Percentiles rank a stretch among this genome's conserved stretches.
phyloP scores from a whole-genome alignment of 2,797 vertebrate species.

The Gymnothorax javanicus region DNA sequence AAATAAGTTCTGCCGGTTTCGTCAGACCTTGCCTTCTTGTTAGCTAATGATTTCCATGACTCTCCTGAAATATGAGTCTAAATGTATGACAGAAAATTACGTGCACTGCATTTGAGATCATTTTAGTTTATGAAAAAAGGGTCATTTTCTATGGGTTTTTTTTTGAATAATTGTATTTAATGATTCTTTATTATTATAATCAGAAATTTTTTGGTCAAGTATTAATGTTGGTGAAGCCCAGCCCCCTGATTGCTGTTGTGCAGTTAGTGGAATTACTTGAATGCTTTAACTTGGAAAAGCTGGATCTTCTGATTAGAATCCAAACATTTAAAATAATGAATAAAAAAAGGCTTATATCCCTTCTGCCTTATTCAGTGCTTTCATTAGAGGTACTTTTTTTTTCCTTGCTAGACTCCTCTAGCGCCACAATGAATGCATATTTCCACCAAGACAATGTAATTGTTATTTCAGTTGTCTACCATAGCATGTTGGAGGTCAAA shows the following conservation, averaged over 20 bases:
- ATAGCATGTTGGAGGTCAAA: too few relatives aligned
- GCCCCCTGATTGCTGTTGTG: background rate
- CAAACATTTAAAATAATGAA: background rate
- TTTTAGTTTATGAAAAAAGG: background rate
- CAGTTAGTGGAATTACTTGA: background rate
- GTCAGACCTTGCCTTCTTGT: slow-evolving; percentile 21
- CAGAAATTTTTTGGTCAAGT: background rate
- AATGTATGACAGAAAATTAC: background rate
- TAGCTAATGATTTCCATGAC: slow-evolving; percentile 1
- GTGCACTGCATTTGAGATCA: background rate
- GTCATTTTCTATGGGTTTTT: background rate
- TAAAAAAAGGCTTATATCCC: background rate
- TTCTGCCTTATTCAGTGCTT: background rate
- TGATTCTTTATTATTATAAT: background rate
- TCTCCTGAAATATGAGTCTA: slow-evolving; percentile 2
- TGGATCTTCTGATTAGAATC: background rate
- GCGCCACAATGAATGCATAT: background rate
- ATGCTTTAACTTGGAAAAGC: background rate
- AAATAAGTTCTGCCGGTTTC: slow-evolving; percentile 30
- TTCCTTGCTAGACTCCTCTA: background rate
- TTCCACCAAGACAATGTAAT: too few relatives aligned
- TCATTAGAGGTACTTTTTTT: background rate
- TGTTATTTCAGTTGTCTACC: too few relatives aligned
- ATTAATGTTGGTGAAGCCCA: background rate
- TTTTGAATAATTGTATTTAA: background rate